Evolutionary conservation across 1,140 invertebrate genomes (phyloP).

Genomic region (Triops longicaudatus): DNA sequence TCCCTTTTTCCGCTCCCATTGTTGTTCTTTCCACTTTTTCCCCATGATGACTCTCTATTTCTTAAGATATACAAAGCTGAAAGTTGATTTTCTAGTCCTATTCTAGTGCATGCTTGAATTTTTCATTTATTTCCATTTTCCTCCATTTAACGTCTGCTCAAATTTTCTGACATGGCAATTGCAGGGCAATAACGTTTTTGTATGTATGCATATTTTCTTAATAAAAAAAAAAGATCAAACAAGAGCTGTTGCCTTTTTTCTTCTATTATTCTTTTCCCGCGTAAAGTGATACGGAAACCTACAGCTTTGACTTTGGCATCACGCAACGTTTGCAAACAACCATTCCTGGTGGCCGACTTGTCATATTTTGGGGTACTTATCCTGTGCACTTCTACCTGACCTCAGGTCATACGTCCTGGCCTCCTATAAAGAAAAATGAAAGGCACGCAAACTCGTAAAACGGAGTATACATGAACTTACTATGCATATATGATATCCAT

Average conservation of each 20-base stretch:
- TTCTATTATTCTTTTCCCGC: background rate
- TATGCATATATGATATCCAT: background rate
- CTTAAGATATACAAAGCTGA: background rate
- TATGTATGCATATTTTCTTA: conserved; percentile 13
- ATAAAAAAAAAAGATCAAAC: conserved; percentile 12
- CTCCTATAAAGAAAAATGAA: background rate
- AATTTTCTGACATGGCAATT: conserved; percentile 13
- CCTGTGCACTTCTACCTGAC: background rate
- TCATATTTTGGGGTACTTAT: background rate
- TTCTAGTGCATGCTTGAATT: conserved; percentile 7
- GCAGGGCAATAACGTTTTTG: conserved; percentile 10
- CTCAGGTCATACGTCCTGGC: background rate
- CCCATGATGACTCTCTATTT: no score
- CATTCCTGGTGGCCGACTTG: background rate
- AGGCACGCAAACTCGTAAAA: background rate
- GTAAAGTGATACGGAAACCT: background rate
- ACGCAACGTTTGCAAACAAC: background rate
- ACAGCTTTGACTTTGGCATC: background rate
- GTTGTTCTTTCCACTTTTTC: no score
- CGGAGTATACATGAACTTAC: background rate
- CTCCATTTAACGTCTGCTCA: conserved; percentile 1
- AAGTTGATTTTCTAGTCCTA: background rate
- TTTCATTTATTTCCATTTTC: background rate
- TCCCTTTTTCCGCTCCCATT: no score
- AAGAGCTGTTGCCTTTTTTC: background rate